Evolutionary conservation across 1,140 invertebrate species (phyloP).

Genomic region (Riptortus pedestris): DNA sequence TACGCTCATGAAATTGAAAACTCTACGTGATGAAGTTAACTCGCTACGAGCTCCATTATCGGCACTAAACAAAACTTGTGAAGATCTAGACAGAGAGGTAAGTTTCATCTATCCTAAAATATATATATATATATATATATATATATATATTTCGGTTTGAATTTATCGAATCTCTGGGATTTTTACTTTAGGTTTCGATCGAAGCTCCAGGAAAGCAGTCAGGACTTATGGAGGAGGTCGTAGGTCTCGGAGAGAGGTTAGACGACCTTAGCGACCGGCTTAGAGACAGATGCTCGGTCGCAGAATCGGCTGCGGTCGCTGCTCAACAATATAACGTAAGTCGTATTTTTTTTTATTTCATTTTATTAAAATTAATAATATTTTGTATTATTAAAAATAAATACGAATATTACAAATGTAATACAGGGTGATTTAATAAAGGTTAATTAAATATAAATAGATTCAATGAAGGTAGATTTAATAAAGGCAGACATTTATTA

Average conservation of each 20-base stretch:
- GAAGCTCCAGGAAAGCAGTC: constrained; percentile 1
- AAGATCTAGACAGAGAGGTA: constrained; percentile 58
- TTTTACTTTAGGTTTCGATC: not conserved
- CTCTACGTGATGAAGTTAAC: constrained; percentile 59
- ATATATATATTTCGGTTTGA: no score
- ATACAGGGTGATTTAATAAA: no score
- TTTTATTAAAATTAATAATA: not conserved
- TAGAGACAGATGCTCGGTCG: constrained; percentile 63
- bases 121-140: not conserved
- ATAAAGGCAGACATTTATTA: no score
- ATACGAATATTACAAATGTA: no score
- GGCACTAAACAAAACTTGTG: constrained; percentile 53
- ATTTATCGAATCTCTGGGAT: no score
- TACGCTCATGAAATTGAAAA: constrained; percentile 33
- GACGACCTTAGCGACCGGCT: constrained; percentile 64
- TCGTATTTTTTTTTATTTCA: not conserved
- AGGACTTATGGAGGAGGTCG: constrained; percentile 60
- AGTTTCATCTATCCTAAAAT: no score
- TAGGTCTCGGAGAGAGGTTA: constrained; percentile 64
- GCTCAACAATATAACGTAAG: constrained; percentile 67
- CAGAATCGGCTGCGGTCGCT: constrained; percentile 78
- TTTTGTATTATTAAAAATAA: no score
- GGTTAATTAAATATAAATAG: no score
- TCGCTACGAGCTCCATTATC: constrained; percentile 67
- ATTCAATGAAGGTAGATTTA: no score